Conservation (phyloP, 2,113 vertebrate species). For the Hydrolagus affinis region DNA sequence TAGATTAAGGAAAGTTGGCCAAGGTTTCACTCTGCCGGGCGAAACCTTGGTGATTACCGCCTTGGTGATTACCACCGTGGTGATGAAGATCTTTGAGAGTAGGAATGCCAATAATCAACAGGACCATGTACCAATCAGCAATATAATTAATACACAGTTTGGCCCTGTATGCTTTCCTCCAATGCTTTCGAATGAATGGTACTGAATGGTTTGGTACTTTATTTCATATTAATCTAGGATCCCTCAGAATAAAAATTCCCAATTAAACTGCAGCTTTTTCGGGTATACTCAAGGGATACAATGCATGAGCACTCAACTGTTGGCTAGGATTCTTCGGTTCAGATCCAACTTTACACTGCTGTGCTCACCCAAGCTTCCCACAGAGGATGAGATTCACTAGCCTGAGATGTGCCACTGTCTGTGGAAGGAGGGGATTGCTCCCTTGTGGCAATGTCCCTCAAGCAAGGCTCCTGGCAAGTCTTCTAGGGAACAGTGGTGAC, state of each 20-base stretch:
- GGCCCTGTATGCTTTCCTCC: not conserved
- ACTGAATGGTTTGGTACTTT: slow-evolving; percentile 4
- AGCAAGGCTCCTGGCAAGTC: not conserved
- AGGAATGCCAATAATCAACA: too few relatives aligned
- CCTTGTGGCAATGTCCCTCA: slow-evolving; percentile 7
- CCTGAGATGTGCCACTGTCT: slow-evolving; percentile 4
- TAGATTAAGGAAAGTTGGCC: too few relatives aligned
- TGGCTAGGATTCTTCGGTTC: not conserved
- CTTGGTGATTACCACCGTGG: too few relatives aligned
- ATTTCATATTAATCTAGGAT: not conserved
- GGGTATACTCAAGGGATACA: not conserved
- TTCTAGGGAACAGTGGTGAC: not conserved
- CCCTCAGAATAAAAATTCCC: not conserved
- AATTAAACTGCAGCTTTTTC: not conserved
- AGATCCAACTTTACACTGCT: not conserved
- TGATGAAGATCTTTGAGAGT: too few relatives aligned
- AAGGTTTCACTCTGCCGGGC: too few relatives aligned
- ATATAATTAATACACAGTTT: not conserved
- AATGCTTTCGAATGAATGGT: not conserved
- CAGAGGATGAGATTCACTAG: not conserved
- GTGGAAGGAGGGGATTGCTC: not conserved
- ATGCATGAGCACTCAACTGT: not conserved
- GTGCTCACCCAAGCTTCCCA: not conserved
- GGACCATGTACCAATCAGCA: not conserved
- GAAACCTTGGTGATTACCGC: too few relatives aligned